phyloP scores from a whole-genome alignment of 2,113 vertebrate genomes.

The Tragelaphus scriptus region DNA sequence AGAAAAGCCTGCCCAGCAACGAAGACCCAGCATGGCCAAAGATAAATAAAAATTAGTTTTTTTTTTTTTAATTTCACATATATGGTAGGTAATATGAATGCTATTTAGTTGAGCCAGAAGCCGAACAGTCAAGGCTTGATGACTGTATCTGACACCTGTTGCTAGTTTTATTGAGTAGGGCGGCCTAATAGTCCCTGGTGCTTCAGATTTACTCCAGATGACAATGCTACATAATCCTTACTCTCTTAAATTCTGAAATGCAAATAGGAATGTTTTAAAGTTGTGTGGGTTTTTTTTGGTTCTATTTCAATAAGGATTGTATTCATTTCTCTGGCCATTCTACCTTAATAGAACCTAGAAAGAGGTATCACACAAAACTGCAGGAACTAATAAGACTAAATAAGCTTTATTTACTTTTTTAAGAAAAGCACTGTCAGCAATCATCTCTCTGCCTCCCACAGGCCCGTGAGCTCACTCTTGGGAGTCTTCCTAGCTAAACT shows the following conservation, averaged over 20 bases:
- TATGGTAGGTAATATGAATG: not conserved
- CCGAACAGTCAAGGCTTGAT: not conserved
- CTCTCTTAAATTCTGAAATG: conserved; percentile 5
- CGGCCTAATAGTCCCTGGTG: not conserved
- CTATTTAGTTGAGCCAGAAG: not conserved
- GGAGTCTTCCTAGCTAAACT: not conserved
- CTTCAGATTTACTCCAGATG: not conserved
- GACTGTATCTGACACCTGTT: not conserved
- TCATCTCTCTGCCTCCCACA: not conserved
- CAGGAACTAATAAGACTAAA: not conserved
- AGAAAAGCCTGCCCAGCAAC: not conserved
- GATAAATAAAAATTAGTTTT: not conserved
- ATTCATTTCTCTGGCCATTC: not conserved
- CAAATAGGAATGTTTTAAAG: conserved; percentile 12
- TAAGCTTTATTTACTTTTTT: not conserved
- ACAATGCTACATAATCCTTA: not conserved
- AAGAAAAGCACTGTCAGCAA: not conserved
- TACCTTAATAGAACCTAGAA: not conserved
- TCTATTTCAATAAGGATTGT: not conserved
- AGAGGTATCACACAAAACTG: not conserved
- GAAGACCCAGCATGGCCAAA: not conserved
- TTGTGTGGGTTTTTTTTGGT: not conserved
- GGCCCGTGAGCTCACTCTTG: not conserved
- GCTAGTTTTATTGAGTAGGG: not conserved
- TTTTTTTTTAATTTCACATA: not conserved